Evolutionary conservation across 1,140 invertebrate species (phyloP).

Genomic region (Habropoda laboriosa): DNA sequence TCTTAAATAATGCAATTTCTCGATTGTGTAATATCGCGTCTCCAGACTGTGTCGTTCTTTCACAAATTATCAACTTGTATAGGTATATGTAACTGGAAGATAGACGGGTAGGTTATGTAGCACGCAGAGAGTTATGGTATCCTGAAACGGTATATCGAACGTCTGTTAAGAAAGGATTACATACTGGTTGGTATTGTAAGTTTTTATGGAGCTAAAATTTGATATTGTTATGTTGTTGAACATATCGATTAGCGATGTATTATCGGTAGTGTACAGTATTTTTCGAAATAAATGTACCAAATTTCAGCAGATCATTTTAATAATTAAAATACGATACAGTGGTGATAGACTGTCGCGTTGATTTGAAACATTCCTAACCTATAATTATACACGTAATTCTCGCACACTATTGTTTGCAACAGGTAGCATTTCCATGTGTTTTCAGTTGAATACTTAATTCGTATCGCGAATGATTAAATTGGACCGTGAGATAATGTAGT

Average conservation of each 20-base stretch:
- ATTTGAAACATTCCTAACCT: background rate
- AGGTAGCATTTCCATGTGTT: background rate
- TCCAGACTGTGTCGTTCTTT: background rate
- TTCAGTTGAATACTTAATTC: background rate
- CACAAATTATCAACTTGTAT: background rate
- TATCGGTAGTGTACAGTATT: background rate
- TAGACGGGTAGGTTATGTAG: background rate
- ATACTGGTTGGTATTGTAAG: background rate
- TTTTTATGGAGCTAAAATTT: background rate
- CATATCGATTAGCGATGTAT: background rate
- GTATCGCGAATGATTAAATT: background rate
- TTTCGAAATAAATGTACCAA: background rate
- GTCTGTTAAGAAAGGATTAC: background rate
- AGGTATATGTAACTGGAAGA: background rate
- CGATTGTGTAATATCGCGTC: slow-evolving; percentile 9
- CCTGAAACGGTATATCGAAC: background rate
- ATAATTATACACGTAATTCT: background rate
- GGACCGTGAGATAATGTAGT: background rate
- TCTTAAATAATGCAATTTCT: slow-evolving; percentile 6
- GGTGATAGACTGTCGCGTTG: background rate
- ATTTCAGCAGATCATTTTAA: background rate
- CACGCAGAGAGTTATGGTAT: background rate
- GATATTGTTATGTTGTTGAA: background rate
- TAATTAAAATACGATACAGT: background rate
- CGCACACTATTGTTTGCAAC: too few species aligned